Percentiles rank a stretch among this genome's conserved stretches.
Conservation (phyloP, 1,140 invertebrate genomes). For the Rhysida immarginata region DNA sequence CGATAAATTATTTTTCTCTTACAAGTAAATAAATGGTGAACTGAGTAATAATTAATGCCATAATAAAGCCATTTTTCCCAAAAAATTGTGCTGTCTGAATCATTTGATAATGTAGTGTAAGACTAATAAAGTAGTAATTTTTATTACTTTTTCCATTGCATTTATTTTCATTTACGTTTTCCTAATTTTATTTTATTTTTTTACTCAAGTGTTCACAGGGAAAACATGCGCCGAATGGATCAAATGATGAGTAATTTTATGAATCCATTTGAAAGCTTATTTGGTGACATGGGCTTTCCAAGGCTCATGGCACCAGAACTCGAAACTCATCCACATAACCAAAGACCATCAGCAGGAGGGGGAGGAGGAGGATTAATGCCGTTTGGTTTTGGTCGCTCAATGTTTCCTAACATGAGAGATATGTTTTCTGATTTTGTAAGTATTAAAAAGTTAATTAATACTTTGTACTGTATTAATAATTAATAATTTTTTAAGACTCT, state of each 20-base stretch:
- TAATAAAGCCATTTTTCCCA: too few relatives aligned
- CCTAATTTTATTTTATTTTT: constrained; percentile 1
- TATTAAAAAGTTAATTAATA: constrained; percentile 8
- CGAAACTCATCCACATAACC: constrained; percentile 1
- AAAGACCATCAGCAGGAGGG: constrained; percentile 11
- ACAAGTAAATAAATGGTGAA: too few relatives aligned
- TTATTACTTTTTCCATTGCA: too few relatives aligned
- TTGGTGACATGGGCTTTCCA: constrained; percentile 31
- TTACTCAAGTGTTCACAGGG: constrained; percentile 12
- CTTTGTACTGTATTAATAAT: too few relatives aligned
- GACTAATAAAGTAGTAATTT: too few relatives aligned
- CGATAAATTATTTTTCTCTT: too few relatives aligned
- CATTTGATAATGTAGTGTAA: too few relatives aligned
- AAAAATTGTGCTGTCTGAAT: too few relatives aligned
- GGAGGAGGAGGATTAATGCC: constrained; percentile 23
- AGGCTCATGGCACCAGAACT: constrained; percentile 29
- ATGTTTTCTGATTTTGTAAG: constrained; percentile 16
- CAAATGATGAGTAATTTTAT: constrained; percentile 17
- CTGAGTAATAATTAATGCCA: too few relatives aligned
- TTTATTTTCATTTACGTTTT: too few relatives aligned
- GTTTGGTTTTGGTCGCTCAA: constrained; percentile 28
- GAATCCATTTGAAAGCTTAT: constrained; percentile 16
- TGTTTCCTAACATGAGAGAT: constrained; percentile 22
- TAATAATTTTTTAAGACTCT: too few relatives aligned
- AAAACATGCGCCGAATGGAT: constrained; percentile 16